Conservation (phyloP, 1,140 invertebrate species). For the Lucilia cuprina region DNA sequence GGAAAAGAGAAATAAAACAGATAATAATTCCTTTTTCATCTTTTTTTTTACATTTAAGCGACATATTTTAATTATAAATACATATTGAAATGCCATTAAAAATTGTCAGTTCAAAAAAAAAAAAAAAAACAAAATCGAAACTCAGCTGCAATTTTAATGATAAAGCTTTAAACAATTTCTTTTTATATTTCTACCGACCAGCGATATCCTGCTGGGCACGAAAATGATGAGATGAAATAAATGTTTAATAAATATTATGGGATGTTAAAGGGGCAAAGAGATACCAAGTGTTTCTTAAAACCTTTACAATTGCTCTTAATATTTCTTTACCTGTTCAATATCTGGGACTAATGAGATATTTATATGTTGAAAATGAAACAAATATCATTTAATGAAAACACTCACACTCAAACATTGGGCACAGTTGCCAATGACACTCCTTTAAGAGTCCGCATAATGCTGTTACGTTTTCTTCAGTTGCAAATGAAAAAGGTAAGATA, state of each 20-base stretch:
- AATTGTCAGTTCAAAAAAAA: background rate
- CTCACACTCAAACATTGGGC: background rate
- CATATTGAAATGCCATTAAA: background rate
- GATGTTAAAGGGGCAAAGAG: too few species aligned
- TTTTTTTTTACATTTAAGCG: background rate
- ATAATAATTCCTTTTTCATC: background rate
- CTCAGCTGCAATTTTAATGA: background rate
- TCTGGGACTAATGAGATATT: slow-evolving; percentile 5
- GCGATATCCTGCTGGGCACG: background rate
- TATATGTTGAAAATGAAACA: background rate
- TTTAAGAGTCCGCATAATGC: background rate
- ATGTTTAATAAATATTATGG: background rate
- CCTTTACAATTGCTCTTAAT: background rate
- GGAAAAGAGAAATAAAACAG: background rate
- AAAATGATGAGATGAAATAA: background rate
- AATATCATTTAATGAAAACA: background rate
- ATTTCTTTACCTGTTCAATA: background rate
- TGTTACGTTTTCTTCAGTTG: background rate
- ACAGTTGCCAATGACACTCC: background rate
- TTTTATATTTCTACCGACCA: background rate
- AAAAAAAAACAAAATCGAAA: background rate
- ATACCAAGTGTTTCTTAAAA: too few species aligned
- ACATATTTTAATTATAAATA: slow-evolving; percentile 9
- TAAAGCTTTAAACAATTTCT: background rate
- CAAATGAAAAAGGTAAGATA: background rate